Base-by-base conservation (phyloP, 1,140 invertebrate genomes). In the Formica exsecta region DNA sequence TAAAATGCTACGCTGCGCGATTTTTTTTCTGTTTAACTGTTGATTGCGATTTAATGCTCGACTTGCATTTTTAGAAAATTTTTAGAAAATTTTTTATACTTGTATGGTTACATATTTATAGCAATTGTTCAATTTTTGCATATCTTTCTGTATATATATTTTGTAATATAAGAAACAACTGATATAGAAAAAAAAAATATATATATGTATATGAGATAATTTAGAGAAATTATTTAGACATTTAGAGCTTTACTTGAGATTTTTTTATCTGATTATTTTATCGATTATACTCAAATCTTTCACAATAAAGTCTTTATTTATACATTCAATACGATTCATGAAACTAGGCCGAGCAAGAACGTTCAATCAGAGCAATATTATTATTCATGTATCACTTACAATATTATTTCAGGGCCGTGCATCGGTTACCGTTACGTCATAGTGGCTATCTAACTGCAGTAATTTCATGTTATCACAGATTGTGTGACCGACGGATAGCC, bases 301-400 rank as follows among this genome's bases (percentile, higher is more conserved):
- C 2, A 59, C 16, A 13, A 71, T 19, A 22, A 1, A 59, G 2
- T 9, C 25, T 73, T 71, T 22, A 22, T 59, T 59, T 61, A 6
- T 32, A 25, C 6, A 22, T 44, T 9, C 22, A 16, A 57, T 80
- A 41, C 7, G 25, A 36, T 7, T 19, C 36, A 51, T 3, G 22
- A 41, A 81, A 81, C 13, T 19, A 81, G 66, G 66, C 48, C 66
- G 38, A 16, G 13, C 19, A 57, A 44, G 7, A 16, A 36, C 22
- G 22, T 32, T 81, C 38, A 73, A 41, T 81, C 66, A 61, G n/a
- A 68, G 25, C n/a, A 71, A 81, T 79, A 79, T 74, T 83, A 62
- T 73, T 71, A n/a, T 71, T 48, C 29, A 38, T 59, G 59, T 25
- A n/a, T 19, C 19, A n/a, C 66, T 16, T 59, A 13, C 19, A 41